Percentiles rank a stretch among this genome's conserved stretches.
Evolutionary conservation across 2,888 invertebrate genomes (phyloP).

Genomic region (Microdon myrmicae): DNA sequence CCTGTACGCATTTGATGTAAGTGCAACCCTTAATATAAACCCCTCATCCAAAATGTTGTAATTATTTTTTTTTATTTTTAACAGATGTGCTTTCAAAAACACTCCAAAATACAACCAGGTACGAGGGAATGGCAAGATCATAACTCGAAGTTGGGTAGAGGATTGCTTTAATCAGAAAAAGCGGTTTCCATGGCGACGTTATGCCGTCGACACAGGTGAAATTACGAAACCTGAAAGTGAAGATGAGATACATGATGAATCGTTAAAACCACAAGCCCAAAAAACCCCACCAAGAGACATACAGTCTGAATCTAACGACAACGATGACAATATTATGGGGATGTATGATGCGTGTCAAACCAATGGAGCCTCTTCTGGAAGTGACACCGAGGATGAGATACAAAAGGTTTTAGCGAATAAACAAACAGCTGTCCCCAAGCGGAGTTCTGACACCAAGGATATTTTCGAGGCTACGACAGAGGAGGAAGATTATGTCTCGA

Average conservation of each 20-base stretch:
- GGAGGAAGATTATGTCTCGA: slow-evolving; percentile 61
- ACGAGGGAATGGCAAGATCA: slow-evolving; percentile 72
- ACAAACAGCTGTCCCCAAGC: slow-evolving; percentile 14
- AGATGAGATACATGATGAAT: slow-evolving; percentile 61
- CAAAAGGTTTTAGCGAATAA: slow-evolving; percentile 54
- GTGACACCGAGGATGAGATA: slow-evolving; percentile 65
- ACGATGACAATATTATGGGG: slow-evolving; percentile 18
- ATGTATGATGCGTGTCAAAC: slow-evolving; percentile 4
- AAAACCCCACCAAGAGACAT: background rate
- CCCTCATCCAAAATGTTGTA: background rate
- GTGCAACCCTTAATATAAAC: slow-evolving; percentile 58
- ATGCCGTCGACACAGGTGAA: slow-evolving; percentile 60
- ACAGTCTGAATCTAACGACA: background rate
- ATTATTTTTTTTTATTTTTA: slow-evolving; percentile 54
- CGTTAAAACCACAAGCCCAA: slow-evolving; percentile 47
- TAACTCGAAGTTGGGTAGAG: slow-evolving; percentile 79
- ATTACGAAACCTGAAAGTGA: slow-evolving; percentile 61
- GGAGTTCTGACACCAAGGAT: slow-evolving; percentile 20
- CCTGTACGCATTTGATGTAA: slow-evolving; percentile 88
- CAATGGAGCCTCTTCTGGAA: slow-evolving; percentile 54
- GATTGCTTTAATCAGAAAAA: slow-evolving; percentile 72
- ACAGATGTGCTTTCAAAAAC: slow-evolving; percentile 87
- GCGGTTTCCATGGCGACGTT: slow-evolving; percentile 65
- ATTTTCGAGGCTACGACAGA: slow-evolving; percentile 63
- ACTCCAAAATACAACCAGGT: slow-evolving; percentile 88